These are phyloP conservation scores for Battus philenor DNA, from an alignment of 1,140 invertebrate genomes.

Conservation along the genomic window DNA sequence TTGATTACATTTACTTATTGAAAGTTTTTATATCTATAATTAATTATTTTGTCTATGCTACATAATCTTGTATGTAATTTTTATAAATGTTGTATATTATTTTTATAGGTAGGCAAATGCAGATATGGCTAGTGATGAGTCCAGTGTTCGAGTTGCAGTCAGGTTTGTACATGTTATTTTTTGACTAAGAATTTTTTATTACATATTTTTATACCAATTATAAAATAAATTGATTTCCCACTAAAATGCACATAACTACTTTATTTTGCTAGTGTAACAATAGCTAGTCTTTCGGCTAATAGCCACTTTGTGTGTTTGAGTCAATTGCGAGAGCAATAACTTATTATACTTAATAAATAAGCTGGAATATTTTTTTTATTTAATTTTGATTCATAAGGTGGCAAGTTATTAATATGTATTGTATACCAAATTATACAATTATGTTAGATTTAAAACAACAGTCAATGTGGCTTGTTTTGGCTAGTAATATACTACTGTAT, in stretches of 20 bases:
- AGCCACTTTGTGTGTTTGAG: too few species aligned
- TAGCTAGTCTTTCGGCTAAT: too few species aligned
- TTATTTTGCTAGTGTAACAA: neutral
- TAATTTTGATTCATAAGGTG: neutral
- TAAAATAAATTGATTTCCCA: neutral
- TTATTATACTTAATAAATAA: neutral
- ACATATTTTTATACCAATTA: neutral
- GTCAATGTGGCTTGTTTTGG: too few species aligned
- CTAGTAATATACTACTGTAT: too few species aligned
- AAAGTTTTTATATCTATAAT: too few species aligned
- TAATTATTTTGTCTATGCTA: too few species aligned
- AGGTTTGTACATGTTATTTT: constrained; percentile 32
- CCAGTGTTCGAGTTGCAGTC: constrained; percentile 65
- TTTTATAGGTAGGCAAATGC: constrained; percentile 44
- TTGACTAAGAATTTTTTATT: neutral
- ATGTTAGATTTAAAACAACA: too few species aligned
- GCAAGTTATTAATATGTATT: too few species aligned
- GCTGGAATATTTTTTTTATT: neutral
- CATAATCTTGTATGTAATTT: too few species aligned
- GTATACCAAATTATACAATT: too few species aligned
- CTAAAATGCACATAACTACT: neutral
- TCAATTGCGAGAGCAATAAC: neutral
- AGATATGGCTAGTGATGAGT: constrained; percentile 61
- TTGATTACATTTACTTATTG: too few species aligned
- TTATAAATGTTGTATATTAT: too few species aligned